Evolutionary conservation across 2,888 invertebrate species (phyloP).

Genomic region (Eristalinus sepulchralis): DNA sequence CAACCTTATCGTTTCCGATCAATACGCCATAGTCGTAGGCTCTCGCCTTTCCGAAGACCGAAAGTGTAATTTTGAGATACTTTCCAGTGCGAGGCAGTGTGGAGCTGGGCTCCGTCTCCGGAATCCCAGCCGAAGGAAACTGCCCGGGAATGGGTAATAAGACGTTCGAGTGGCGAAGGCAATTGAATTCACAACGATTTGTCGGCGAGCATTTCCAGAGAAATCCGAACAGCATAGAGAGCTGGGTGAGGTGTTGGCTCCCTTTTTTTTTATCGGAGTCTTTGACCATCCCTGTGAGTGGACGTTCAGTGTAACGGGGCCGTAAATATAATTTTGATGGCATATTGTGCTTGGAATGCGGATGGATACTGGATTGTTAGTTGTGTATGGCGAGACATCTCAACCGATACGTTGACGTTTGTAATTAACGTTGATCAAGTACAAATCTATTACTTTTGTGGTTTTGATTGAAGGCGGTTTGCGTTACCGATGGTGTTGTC

Average conservation of each 20-base stretch:
- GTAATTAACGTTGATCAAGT: neutral
- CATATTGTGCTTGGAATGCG: neutral
- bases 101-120: neutral
- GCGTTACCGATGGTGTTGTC: neutral
- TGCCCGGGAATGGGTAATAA: constrained; percentile 40
- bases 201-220: constrained; percentile 34
- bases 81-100: too few relatives aligned
- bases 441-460: neutral
- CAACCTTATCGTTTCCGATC: constrained; percentile 65
- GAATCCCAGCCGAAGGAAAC: neutral
- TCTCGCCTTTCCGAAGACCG: neutral
- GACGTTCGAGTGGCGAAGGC: constrained; percentile 20
- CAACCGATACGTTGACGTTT: neutral
- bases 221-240: neutral
- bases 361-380: neutral
- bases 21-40: constrained; percentile 36
- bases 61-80: neutral
- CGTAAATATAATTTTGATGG: neutral
- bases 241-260: neutral
- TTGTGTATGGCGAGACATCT: neutral
- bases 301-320: neutral
- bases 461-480: neutral
- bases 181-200: constrained; percentile 45
- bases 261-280: neutral
- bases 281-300: neutral